phyloP scores from a whole-genome alignment of 2,797 vertebrate genomes.

The Scomberomorus guttatus region DNA sequence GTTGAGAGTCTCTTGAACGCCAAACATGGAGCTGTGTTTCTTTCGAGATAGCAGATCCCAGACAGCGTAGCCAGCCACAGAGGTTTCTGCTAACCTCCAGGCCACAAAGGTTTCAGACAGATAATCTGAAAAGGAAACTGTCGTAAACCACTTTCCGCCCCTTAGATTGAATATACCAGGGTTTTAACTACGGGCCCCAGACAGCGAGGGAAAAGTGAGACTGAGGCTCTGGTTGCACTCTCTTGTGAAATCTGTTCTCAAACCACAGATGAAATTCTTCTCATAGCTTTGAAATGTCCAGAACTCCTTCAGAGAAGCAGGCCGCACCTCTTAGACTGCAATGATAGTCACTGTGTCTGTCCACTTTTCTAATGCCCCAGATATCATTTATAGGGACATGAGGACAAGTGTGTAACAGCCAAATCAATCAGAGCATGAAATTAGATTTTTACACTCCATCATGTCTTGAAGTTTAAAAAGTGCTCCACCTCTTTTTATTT shows the following conservation, averaged over 20 bases:
- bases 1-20: background rate
- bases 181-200: conserved; percentile 61
- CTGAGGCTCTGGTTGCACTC: conserved; percentile 59
- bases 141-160: conserved; percentile 70
- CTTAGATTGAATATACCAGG: conserved; percentile 52
- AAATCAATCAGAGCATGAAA: conserved; percentile 11
- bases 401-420: conserved; percentile 1
- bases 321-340: conserved; percentile 24
- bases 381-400: conserved; percentile 14
- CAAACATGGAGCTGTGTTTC: conserved; percentile 28
- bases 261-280: conserved; percentile 80
- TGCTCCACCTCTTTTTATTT: conserved; percentile 41
- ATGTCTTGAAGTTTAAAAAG: conserved; percentile 32
- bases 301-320: conserved; percentile 29
- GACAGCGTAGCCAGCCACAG: conserved; percentile 58
- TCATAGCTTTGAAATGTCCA: conserved; percentile 63
- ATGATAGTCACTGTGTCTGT: conserved; percentile 8
- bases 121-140: conserved; percentile 83
- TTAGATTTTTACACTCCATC: conserved; percentile 29
- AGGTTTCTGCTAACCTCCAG: conserved; percentile 63
- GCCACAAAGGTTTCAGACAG: conserved; percentile 79
- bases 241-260: conserved; percentile 79
- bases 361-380: background rate
- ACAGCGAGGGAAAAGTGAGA: conserved; percentile 60
- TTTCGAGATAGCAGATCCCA: conserved; percentile 54